Evolutionary conservation across 2,888 invertebrate species (phyloP).

Genomic region (Drosophila hamatofila): DNA sequence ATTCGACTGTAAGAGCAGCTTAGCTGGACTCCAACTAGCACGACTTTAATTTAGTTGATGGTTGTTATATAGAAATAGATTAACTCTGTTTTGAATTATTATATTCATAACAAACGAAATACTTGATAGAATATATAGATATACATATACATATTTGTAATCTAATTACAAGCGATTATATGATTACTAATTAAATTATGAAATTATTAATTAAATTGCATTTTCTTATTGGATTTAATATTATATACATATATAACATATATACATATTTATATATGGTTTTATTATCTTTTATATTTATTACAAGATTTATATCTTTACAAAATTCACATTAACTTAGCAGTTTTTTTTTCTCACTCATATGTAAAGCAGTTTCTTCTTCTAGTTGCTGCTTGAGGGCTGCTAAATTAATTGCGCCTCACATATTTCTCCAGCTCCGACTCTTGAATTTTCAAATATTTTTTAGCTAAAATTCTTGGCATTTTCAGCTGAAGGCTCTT

Average conservation of each 20-base stretch:
- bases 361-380: not conserved
- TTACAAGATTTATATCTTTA: not conserved
- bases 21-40: not conserved
- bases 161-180: too few relatives aligned
- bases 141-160: too few relatives aligned
- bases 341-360: not conserved
- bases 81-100: not conserved
- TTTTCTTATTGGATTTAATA: not conserved
- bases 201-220: too few relatives aligned
- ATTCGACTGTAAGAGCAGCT: not conserved
- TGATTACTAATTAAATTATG: too few relatives aligned
- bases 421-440: not conserved
- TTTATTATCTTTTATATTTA: not conserved
- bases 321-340: not conserved
- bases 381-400: slow-evolving; percentile 3
- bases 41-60: not conserved
- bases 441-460: slow-evolving; percentile 36
- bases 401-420: slow-evolving; percentile 44
- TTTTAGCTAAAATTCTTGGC: slow-evolving; percentile 53
- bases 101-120: too few relatives aligned
- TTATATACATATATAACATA: too few relatives aligned
- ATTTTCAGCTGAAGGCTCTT: slow-evolving; percentile 32
- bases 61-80: not conserved
- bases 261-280: not conserved
- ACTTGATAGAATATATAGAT: not conserved